Evolutionary conservation across 2,113 vertebrate genomes (phyloP).

Genomic region (Herpetotheres cachinnans): DNA sequence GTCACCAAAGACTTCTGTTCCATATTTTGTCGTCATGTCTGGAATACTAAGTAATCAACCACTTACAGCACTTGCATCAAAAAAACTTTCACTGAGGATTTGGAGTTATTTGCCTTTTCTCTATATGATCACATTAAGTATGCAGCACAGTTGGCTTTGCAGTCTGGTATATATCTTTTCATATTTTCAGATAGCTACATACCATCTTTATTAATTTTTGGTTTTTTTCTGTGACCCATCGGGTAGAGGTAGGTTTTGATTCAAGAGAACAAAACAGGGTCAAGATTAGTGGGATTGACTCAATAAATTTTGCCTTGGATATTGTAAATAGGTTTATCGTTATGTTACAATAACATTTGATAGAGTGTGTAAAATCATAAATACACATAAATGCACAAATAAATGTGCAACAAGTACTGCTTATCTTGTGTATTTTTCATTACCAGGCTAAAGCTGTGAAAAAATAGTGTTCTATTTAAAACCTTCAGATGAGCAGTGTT

Average conservation of each 20-base stretch:
- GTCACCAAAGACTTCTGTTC: slow-evolving; percentile 12
- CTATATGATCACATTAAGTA: background rate
- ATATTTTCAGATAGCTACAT: background rate
- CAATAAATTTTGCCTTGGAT: background rate
- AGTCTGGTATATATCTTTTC: background rate
- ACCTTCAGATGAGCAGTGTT: background rate
- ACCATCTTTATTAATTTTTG: background rate
- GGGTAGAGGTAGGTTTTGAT: background rate
- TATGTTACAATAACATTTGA: background rate
- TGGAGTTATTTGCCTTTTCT: slow-evolving; percentile 29
- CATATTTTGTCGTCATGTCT: slow-evolving; percentile 17
- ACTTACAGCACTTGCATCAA: background rate
- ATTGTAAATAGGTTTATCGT: background rate
- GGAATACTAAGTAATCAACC: slow-evolving; percentile 17
- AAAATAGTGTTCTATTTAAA: background rate
- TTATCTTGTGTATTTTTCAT: background rate
- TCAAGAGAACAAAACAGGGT: background rate
- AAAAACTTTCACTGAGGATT: slow-evolving; percentile 1
- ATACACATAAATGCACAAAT: too few species aligned
- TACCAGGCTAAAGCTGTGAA: background rate
- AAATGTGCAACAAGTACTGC: background rate
- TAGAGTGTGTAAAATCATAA: background rate
- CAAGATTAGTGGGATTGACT: background rate
- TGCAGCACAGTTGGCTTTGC: background rate
- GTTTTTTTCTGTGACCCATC: background rate